Conservation (phyloP, 2,888 invertebrate genomes). For the Plebejus anna region DNA sequence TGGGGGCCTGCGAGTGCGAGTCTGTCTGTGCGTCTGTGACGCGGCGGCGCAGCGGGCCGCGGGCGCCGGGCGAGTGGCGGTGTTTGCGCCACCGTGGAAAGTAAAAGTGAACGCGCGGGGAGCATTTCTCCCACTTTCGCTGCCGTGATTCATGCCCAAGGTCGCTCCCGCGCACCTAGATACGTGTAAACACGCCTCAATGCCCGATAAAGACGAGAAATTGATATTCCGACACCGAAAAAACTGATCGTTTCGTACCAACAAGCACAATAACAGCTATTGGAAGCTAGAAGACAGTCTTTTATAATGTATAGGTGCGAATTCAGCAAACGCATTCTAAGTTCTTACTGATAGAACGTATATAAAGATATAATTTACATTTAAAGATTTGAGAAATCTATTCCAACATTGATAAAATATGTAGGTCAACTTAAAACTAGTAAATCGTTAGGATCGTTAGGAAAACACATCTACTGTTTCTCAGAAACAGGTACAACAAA, state of each 20-base stretch:
- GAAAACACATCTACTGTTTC: not conserved
- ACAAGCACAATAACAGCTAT: not conserved
- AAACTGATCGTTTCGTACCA: not conserved
- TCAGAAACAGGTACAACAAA: not conserved
- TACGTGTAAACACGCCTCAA: conserved; percentile 35
- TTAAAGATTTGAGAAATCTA: too few relatives aligned
- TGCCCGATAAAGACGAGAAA: not conserved
- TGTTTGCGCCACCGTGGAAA: conserved; percentile 78
- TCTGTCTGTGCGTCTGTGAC: conserved; percentile 50
- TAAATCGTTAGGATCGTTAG: not conserved
- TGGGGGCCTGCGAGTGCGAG: conserved; percentile 66
- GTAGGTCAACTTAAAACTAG: not conserved
- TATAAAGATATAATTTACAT: too few relatives aligned
- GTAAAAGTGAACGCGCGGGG: conserved; percentile 76
- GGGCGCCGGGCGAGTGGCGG: conserved; percentile 78
- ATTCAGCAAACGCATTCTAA: too few relatives aligned
- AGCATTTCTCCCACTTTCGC: conserved; percentile 80
- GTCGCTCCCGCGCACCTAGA: conserved; percentile 64
- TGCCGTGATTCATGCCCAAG: conserved; percentile 73
- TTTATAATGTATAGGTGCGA: too few relatives aligned
- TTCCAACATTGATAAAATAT: too few relatives aligned
- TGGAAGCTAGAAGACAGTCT: too few relatives aligned
- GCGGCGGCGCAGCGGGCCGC: conserved; percentile 78
- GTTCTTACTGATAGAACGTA: too few relatives aligned
- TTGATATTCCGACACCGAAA: not conserved